Percentiles rank a stretch among this genome's conserved stretches.
Conservation (phyloP, 2,888 invertebrate species). For the Acleris laterana region DNA sequence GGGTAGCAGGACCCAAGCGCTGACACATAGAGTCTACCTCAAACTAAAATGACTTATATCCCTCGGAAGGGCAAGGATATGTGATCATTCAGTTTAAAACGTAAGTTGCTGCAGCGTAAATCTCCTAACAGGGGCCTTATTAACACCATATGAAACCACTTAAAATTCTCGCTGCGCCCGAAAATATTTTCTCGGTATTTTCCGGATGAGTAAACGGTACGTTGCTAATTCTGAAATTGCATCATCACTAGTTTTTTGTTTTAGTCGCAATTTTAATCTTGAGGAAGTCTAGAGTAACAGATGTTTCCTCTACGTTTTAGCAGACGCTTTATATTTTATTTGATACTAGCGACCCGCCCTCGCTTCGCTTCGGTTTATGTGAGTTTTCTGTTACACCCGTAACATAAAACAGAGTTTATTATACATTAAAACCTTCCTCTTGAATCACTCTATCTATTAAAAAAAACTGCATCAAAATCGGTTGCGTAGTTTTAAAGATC, state of each 20-base stretch:
- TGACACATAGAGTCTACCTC: slow-evolving; percentile 50
- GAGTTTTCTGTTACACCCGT: too few species aligned
- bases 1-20: slow-evolving; percentile 49
- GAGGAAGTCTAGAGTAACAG: slow-evolving; percentile 52
- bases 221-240: slow-evolving; percentile 25
- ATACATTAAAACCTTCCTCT: too few species aligned
- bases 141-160: slow-evolving; percentile 32
- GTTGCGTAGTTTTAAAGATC: too few species aligned
- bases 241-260: slow-evolving; percentile 23
- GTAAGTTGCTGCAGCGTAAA: slow-evolving; percentile 12
- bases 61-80: background rate
- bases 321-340: slow-evolving; percentile 47
- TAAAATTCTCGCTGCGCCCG: slow-evolving; percentile 12
- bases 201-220: slow-evolving; percentile 20
- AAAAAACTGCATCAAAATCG: too few species aligned
- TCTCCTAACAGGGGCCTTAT: slow-evolving; percentile 15
- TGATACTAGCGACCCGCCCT: too few species aligned
- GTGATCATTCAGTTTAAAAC: slow-evolving; percentile 7
- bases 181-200: slow-evolving; percentile 26
- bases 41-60: slow-evolving; percentile 5
- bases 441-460: too few species aligned
- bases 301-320: slow-evolving; percentile 59
- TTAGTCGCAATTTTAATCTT: slow-evolving; percentile 37
- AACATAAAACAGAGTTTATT: too few species aligned
- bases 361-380: too few species aligned